Percentiles rank a stretch among this genome's conserved stretches.
phyloP scores from a whole-genome alignment of 2,888 invertebrate species.

The Geophilus truncorum region DNA sequence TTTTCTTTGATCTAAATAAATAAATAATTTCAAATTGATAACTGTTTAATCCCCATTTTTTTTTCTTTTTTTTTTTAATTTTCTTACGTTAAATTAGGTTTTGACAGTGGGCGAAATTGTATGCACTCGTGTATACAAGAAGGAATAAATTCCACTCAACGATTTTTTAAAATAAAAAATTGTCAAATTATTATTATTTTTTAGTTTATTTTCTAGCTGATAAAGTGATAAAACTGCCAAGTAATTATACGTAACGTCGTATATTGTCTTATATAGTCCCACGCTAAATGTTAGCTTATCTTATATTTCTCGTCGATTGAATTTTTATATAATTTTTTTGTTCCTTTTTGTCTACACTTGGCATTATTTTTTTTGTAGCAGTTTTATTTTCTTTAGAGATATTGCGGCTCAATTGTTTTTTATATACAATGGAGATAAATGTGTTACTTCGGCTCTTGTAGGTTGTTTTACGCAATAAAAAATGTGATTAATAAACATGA shows the following conservation, averaged over 20 bases:
- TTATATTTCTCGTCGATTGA: too few species aligned
- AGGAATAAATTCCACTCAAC: conserved; percentile 40
- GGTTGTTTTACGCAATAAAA: not conserved
- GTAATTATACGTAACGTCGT: too few species aligned
- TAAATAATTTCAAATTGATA: not conserved
- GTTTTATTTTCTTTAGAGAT: too few species aligned
- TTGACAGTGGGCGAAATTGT: conserved; percentile 67
- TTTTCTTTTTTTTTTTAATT: conserved; percentile 40
- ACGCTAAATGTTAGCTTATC: too few species aligned
- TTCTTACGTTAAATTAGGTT: conserved; percentile 53
- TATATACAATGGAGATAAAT: not conserved
- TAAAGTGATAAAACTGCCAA: not conserved
- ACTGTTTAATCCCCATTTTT: conserved; percentile 25
- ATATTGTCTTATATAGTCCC: not conserved
- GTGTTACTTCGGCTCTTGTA: not conserved
- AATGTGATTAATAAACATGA: not conserved
- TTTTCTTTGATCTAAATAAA: too few species aligned
- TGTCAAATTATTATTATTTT: not conserved
- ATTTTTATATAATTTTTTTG: not conserved
- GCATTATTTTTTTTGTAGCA: not conserved
- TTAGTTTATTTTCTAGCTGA: not conserved
- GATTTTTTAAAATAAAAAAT: not conserved
- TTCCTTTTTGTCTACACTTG: not conserved
- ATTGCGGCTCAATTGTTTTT: not conserved
- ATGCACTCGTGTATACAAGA: conserved; percentile 69